These are phyloP conservation scores for Gadopsis bispinosus DNA, from an alignment of 2,797 vertebrate genomes.

Conservation along the genomic window DNA sequence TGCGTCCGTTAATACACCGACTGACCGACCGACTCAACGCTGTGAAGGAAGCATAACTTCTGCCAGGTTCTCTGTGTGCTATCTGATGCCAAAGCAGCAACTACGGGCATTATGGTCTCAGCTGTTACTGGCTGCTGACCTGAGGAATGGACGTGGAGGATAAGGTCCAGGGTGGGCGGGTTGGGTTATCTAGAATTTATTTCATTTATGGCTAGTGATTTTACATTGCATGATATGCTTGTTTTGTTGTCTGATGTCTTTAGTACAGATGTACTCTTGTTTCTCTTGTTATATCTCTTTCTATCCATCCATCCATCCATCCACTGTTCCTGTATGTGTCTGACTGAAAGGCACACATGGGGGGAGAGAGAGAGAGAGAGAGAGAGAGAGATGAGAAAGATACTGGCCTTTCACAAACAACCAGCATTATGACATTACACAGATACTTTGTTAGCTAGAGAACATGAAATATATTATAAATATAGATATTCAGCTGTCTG, in stretches of 20 bases:
- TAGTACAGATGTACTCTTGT: constrained; percentile 24
- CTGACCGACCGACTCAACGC: constrained; percentile 70
- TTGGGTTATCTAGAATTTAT: constrained; percentile 47
- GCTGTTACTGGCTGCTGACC: constrained; percentile 32
- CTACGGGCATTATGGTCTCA: constrained; percentile 71
- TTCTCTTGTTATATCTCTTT: constrained; percentile 47
- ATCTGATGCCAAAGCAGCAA: constrained; percentile 73
- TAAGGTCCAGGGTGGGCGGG: constrained; percentile 12
- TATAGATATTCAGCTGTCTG: background rate
- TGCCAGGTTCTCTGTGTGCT: constrained; percentile 55
- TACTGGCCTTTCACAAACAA: constrained; percentile 66
- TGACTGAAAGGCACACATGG: constrained; percentile 25
- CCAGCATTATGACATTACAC: constrained; percentile 53
- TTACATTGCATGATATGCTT: constrained; percentile 59
- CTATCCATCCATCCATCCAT: constrained; percentile 55
- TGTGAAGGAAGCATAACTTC: constrained; percentile 76
- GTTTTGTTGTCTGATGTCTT: constrained; percentile 43
- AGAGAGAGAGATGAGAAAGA: constrained; percentile 21
- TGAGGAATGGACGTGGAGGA: constrained; percentile 34
- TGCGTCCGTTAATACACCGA: constrained; percentile 47
- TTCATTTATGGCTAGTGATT: constrained; percentile 53
- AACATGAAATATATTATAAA: background rate
- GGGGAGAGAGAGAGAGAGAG: constrained; percentile 8
- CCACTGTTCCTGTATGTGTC: constrained; percentile 40
- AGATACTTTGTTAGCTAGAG: constrained; percentile 6